Base-by-base conservation (phyloP, 2,797 vertebrate species). In the Geotria australis region DNA sequence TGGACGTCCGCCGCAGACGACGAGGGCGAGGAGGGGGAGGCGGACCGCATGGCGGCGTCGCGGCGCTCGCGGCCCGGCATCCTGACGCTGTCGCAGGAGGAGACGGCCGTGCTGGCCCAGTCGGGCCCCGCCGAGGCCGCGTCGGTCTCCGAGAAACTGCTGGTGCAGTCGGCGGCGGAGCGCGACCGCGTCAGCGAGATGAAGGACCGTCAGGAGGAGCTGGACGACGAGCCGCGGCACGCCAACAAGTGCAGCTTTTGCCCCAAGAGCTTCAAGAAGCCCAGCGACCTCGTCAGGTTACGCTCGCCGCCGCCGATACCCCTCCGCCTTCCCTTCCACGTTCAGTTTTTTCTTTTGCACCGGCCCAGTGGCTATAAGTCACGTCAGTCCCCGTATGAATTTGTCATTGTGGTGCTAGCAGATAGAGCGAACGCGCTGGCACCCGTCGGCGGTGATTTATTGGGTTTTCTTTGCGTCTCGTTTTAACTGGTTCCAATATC, bases 181-280 rank as follows among this genome's bases (percentile, higher is more conserved):
- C 78, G 86, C 62, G 86, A 95, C 66, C 80, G 91, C 47, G 78
- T 98, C 69, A 98, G 91, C 11, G 89, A 98, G 72, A 79, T 98
- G 61, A 88, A 84, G 63, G 89, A 98, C 66, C 83, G 83, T 61
- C 79, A 74, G 2, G 80, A 80, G 2, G 84, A 85, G 65, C 70
- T 91, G 58, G 81, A 93, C 67, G 77, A 80, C 0, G 91, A 98
- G 58, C 89, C 91, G 13, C 88, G 85, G 69, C 86, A 84, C 3
- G 76, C 85, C 61, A 96, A 98, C 73, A 81, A 83, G 63, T 98
- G 91, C 64, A 74, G 61, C 62, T 95, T 68, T 57, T 98, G 91
- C 59, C 83, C 89, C n/a, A 98, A 96, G 72, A 98, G 88, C 69
- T 98, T 98, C 71, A 91, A 91, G 73, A 98, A 98, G 63, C 91